phyloP scores from a whole-genome alignment of 2,888 invertebrate species.

The Parascotia fuliginaria region DNA sequence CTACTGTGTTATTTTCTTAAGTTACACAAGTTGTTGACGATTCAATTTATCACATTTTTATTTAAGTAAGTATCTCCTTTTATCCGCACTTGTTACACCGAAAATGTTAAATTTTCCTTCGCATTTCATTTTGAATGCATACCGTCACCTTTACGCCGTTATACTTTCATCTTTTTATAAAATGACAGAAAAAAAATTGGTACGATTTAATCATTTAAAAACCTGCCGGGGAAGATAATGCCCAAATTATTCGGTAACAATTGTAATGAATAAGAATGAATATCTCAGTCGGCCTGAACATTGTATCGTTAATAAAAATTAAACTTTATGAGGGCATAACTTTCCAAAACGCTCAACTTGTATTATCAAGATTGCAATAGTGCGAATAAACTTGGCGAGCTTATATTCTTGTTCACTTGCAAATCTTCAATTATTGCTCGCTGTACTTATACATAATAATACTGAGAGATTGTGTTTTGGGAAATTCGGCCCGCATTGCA shows the following conservation, averaged over 20 bases:
- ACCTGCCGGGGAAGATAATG: conserved; percentile 71
- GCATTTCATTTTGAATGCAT: conserved; percentile 46
- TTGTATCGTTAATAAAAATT: conserved; percentile 63
- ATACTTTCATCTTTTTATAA: conserved; percentile 38
- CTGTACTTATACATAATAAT: conserved; percentile 29
- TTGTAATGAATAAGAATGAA: conserved; percentile 75
- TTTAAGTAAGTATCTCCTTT: neutral
- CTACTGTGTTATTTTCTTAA: neutral
- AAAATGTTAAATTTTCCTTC: conserved; percentile 5
- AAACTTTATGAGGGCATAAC: conserved; percentile 36
- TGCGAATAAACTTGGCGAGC: conserved; percentile 27
- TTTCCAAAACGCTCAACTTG: conserved; percentile 4
- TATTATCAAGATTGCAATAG: conserved; percentile 18
- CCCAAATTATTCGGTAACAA: conserved; percentile 74
- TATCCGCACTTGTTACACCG: neutral
- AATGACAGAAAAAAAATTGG: conserved; percentile 63
- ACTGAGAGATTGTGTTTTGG: conserved; percentile 39
- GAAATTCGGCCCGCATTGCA: conserved; percentile 46
- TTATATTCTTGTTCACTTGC: conserved; percentile 17
- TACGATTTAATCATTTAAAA: conserved; percentile 74
- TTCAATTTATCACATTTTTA: neutral
- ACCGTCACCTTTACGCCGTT: conserved; percentile 39
- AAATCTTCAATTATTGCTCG: conserved; percentile 27
- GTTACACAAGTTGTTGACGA: neutral
- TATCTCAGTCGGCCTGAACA: conserved; percentile 65